Conservation (phyloP, 2,888 invertebrate species). For the Nephrotoma flavescens region DNA sequence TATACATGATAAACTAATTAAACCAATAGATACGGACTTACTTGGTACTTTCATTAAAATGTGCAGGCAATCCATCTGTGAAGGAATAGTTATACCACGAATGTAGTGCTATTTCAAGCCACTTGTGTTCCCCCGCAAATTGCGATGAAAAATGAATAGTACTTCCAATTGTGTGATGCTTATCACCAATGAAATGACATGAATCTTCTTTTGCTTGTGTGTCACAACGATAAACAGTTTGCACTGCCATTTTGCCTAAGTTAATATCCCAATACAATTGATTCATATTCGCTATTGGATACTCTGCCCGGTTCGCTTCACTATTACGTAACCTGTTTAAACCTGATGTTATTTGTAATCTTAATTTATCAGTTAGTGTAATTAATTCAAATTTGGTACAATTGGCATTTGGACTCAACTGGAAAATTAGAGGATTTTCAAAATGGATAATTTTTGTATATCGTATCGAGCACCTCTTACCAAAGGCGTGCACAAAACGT, state of each 20-base stretch:
- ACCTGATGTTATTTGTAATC: background rate
- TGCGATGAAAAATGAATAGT: background rate
- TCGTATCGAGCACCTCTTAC: background rate
- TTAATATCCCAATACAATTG: background rate
- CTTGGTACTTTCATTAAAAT: no score
- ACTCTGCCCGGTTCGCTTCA: background rate
- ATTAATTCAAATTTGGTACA: no score
- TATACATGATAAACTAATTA: no score
- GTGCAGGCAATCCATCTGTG: background rate
- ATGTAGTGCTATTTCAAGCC: background rate
- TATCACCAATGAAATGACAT: background rate
- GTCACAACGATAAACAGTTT: background rate
- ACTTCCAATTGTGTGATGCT: background rate
- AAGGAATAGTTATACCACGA: background rate
- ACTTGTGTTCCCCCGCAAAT: background rate
- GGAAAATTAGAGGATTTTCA: no score
- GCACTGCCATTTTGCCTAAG: background rate
- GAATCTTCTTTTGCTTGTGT: background rate
- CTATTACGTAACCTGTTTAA: background rate
- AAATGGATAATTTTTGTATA: no score
- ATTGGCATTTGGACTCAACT: no score
- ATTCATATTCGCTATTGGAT: background rate
- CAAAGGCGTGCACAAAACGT: background rate
- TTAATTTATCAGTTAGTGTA: no score
- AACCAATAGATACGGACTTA: no score